A percentile compares a stretch with the other conserved stretches of the same genome.
Evolutionary conservation across 2,888 invertebrate species (phyloP).

Genomic region (Schizotus pectinicornis): DNA sequence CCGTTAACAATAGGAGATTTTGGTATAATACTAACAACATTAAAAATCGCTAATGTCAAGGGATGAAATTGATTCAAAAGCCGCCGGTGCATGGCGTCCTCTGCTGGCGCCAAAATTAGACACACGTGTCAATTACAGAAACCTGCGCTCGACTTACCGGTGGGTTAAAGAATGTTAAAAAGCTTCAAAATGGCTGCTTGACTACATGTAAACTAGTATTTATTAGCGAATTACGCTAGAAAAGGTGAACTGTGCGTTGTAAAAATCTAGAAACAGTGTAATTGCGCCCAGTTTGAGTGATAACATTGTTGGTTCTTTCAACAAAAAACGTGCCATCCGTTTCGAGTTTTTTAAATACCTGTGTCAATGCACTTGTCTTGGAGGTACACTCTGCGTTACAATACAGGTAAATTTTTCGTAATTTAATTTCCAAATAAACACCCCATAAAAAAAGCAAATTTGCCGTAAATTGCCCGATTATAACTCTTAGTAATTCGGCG

Average conservation of each 20-base stretch:
- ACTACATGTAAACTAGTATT: conserved; percentile 28
- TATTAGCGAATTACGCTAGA: conserved; percentile 8
- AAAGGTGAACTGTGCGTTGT: conserved; percentile 4
- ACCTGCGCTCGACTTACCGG: not conserved
- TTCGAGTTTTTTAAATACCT: conserved; percentile 24
- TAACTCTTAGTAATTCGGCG: too few species aligned
- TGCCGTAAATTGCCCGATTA: too few species aligned
- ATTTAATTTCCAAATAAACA: conserved; percentile 1
- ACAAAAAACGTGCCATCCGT: conserved; percentile 2
- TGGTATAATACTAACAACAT: too few species aligned
- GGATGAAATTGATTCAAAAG: too few species aligned
- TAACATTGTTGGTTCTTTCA: conserved; percentile 13
- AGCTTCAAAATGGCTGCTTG: conserved; percentile 30
- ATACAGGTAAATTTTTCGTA: conserved; percentile 14
- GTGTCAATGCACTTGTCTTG: conserved; percentile 25
- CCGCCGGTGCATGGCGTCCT: too few species aligned
- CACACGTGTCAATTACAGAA: not conserved
- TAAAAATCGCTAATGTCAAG: too few species aligned
- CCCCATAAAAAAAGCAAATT: too few species aligned
- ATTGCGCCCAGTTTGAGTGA: conserved; percentile 18
- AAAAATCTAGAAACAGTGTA: conserved; percentile 7
- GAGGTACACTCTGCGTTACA: conserved; percentile 24
- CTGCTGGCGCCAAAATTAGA: too few species aligned
- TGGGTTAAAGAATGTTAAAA: conserved; percentile 14
- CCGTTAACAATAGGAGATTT: too few species aligned